Base-by-base conservation (phyloP, 2,113 vertebrate species). In the Sphyrna mokarran region DNA sequence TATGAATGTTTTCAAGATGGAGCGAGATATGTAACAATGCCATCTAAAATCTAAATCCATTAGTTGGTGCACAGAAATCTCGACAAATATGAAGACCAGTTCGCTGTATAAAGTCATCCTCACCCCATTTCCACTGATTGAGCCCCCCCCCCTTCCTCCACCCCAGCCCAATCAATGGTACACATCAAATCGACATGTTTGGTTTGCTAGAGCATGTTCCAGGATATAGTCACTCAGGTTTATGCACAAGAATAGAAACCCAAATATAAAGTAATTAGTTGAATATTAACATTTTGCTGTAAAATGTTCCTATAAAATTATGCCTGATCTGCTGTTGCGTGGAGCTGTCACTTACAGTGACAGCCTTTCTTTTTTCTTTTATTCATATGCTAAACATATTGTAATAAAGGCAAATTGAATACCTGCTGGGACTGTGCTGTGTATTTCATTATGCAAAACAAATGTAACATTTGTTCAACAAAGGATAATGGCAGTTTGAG, bases 371-470 rank as follows among this genome's bases (percentile, higher is more conserved):
- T 54, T 95, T 76, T 72, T 54, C 94, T 54, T 95, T 95, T 95
- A 95, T 95, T 95, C 94, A 95, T 95, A 95, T 95, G 94, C 69
- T 95, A 95, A 95, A 95, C 69, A 95, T 95, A 95, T 95, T 95
- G 69, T 95, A 95, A 95, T 95, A 95, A 95, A 95, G 94, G 94
- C 94, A 95, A 95, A 72, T 95, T 95, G 94, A 72, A 72, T 95
- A 95, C 69, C 94, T 95, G 94, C 94, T 72, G 94, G 94, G 94
- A 95, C 94, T 95, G 69, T 72, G 94, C 94, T 95, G 94, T 95
- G 94, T 95, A 95, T 95, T 95, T 95, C 94, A 95, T 95, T 95
- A 95, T 95, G 94, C 94, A 95, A 95, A 95, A 95, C 94, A 95
- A 95, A 95, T 95, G 94, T 95, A 95, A 95, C 94, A 95, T 95